Base-by-base conservation (phyloP, 1,140 invertebrate species). In the Lasaia peninsularis region DNA sequence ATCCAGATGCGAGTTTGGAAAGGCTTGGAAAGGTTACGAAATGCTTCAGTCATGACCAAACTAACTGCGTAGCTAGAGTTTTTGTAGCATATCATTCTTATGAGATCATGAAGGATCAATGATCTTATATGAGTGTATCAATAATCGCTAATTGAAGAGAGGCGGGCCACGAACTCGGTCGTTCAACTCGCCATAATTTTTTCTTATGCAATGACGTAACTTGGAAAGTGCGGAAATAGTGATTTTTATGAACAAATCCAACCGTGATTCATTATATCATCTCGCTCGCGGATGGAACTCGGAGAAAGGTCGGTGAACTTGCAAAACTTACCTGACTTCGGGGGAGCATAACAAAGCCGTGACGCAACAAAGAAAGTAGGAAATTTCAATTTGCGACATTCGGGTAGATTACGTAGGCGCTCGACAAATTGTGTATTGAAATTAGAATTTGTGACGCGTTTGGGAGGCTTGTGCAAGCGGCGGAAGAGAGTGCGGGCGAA, bases 21-120 rank as follows among this genome's bases (percentile, higher is more conserved):
- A 52, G 21, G 35, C 58, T 18, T 52, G 50, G 51, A 63, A 59
- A 52, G 16, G 35, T 60, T 18, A 52, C 52, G 34, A 52, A 32
- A 52, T 31, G 28, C 32, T 44, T 16, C 18, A 40, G 14, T 40
- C 14, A 40, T 20, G 20, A 21, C n/a, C 2, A 48, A 48, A 2
- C 10, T 60, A 65, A 51, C 52, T 62, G 52, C 65, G 65, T 58
- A 68, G 40, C 58, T 57, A n/a, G 8, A 52, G 64, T 69, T 71
- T 62, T 34, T 51, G 59, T 60, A 21, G 37, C 63, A 51, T 57
- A 28, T 62, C 61, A 31, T 62, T 61, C 56, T 70, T 77, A 84
- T 88, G 85, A 88, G 81, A 84, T 88, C 85, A 88, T 73, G 52
- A 78, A 88, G 82, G 85, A 86, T 83, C 83, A 88, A 84, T 63